Evolutionary conservation across 2,113 vertebrate genomes (phyloP).

Genomic region (Urocolius indicus): DNA sequence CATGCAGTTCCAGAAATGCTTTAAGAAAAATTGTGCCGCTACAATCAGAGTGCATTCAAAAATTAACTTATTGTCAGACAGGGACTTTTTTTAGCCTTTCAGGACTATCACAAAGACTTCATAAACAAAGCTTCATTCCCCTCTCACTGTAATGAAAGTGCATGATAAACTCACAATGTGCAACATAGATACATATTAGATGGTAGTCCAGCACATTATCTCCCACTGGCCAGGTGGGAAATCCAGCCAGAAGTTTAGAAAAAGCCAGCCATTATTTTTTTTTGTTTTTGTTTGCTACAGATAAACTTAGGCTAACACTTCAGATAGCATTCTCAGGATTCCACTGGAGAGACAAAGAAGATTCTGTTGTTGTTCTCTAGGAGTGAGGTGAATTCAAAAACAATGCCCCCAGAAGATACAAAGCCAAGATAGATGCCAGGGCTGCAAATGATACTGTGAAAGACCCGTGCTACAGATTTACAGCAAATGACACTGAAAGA

Average conservation of each 20-base stretch:
- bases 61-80: not conserved
- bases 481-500: not conserved
- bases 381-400: not conserved
- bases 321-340: constrained; percentile 22
- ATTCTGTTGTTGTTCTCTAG: not conserved
- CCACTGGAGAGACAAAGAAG: not conserved
- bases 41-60: not conserved
- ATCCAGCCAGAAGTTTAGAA: not conserved
- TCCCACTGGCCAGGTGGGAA: not conserved
- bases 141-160: not conserved
- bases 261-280: not conserved
- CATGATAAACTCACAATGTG: not conserved
- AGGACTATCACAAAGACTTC: not conserved
- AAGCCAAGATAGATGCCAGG: not conserved
- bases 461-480: not conserved
- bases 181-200: not conserved
- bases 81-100: not conserved
- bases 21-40: not conserved
- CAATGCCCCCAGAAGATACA: not conserved
- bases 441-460: not conserved
- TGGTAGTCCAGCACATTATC: not conserved
- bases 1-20: not conserved
- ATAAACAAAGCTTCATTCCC: not conserved
- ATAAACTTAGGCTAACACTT: not conserved
- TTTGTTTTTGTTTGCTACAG: not conserved